Evolutionary conservation across 2,113 vertebrate genomes (phyloP).

Genomic region (Solea solea): DNA sequence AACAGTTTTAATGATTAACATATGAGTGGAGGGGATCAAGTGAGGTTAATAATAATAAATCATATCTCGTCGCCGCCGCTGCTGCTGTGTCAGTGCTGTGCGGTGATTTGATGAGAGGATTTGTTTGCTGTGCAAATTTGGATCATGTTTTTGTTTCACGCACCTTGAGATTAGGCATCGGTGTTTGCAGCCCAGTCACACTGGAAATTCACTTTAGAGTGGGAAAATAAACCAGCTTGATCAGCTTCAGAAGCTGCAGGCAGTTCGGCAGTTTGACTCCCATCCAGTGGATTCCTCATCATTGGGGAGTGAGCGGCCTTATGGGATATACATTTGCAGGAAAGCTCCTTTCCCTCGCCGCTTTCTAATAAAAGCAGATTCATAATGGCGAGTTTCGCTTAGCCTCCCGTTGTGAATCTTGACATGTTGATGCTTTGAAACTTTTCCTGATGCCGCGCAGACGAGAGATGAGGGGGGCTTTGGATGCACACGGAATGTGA

Average conservation of each 20-base stretch:
- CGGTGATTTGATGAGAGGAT: constrained; percentile 41
- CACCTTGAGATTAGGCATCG: constrained; percentile 45
- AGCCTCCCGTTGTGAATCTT: constrained; percentile 23
- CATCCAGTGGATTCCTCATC: constrained; percentile 7
- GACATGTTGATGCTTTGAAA: constrained; percentile 31
- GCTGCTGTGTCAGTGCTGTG: not conserved
- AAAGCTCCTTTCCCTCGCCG: constrained; percentile 21
- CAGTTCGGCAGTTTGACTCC: constrained; percentile 14
- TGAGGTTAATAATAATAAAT: constrained; percentile 43
- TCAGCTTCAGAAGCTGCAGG: constrained; percentile 31
- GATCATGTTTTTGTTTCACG: constrained; percentile 42
- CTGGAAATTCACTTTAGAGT: constrained; percentile 58
- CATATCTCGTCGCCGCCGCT: constrained; percentile 8
- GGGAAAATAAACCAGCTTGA: constrained; percentile 59
- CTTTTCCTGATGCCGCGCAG: not conserved
- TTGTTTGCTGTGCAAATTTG: constrained; percentile 41
- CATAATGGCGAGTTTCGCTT: constrained; percentile 48
- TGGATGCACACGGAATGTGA: not conserved
- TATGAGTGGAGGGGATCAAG: constrained; percentile 24
- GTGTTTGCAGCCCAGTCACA: constrained; percentile 53
- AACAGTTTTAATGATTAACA: constrained; percentile 31
- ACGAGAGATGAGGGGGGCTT: not conserved
- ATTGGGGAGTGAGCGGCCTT: constrained; percentile 6
- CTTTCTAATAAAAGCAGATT: not conserved
- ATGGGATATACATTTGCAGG: constrained; percentile 8